Conservation (phyloP, 2,888 invertebrate genomes). For the Oligia fasciuncula region DNA sequence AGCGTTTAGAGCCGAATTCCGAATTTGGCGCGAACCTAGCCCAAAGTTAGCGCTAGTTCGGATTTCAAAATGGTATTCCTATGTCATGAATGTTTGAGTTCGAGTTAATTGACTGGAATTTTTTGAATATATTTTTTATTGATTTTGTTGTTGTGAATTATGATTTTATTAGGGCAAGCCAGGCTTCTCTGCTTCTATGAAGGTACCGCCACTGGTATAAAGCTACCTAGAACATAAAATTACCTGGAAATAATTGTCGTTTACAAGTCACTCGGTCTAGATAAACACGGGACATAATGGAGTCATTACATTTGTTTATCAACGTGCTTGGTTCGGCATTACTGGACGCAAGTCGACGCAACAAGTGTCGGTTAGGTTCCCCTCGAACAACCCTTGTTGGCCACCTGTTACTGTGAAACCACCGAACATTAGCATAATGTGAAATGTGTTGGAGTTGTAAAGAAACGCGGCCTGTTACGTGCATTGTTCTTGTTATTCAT, state of each 20-base stretch:
- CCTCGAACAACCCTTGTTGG: conserved; percentile 73
- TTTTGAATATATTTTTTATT: no score
- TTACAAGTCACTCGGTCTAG: conserved; percentile 40
- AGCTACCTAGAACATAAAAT: conserved; percentile 34
- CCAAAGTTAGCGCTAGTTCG: no score
- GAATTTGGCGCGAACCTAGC: no score
- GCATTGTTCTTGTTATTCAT: conserved; percentile 64
- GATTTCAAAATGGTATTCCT: no score
- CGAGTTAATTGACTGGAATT: no score
- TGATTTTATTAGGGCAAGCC: no score
- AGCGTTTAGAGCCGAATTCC: no score
- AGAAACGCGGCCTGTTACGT: conserved; percentile 61
- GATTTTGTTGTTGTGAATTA: no score
- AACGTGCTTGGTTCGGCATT: conserved; percentile 60
- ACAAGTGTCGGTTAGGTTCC: conserved; percentile 80
- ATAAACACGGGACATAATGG: conserved; percentile 66
- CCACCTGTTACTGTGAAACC: conserved; percentile 81
- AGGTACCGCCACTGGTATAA: no score
- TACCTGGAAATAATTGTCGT: conserved; percentile 37
- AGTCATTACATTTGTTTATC: conserved; percentile 71
- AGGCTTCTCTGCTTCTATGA: no score
- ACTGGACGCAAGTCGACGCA: conserved; percentile 66
- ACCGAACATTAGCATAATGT: conserved; percentile 70
- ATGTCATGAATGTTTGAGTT: no score
- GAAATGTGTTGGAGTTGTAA: conserved; percentile 65